Evolutionary conservation across 2,113 vertebrate species (phyloP).

Genomic region (Zosterops hypoxanthus): DNA sequence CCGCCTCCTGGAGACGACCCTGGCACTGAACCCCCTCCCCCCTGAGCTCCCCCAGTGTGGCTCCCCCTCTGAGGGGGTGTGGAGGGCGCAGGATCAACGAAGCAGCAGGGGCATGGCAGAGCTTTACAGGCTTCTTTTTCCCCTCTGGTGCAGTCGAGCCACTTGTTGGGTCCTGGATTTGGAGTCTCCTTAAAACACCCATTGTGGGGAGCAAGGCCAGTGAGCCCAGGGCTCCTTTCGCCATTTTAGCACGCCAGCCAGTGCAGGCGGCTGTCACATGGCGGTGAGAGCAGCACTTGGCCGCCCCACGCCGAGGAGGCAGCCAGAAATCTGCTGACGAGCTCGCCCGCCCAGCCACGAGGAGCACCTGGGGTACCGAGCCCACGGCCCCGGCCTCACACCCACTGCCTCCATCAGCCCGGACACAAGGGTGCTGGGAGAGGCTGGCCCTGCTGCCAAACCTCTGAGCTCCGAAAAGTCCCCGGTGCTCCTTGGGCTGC

Average conservation of each 20-base stretch:
- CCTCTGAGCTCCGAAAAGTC: background rate
- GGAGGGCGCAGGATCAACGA: rapidly evolving
- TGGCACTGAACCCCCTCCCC: background rate
- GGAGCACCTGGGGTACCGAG: background rate
- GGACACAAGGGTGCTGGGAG: background rate
- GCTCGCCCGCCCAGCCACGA: background rate
- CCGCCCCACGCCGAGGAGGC: background rate
- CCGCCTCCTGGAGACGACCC: rapidly evolving
- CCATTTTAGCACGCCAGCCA: constrained; percentile 12
- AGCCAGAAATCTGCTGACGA: constrained; percentile 35
- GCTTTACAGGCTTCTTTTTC: background rate
- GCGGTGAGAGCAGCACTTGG: constrained; percentile 41
- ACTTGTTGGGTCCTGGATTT: background rate
- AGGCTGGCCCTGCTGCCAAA: background rate
- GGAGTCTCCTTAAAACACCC: background rate
- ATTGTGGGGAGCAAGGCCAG: rapidly evolving
- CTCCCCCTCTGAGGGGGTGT: too few species aligned
- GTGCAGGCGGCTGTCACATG: constrained; percentile 42
- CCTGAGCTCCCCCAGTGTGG: rapidly evolving
- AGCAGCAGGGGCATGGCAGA: rapidly evolving
- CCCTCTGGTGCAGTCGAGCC: rapidly evolving
- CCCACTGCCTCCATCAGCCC: rapidly evolving
- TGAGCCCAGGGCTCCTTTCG: background rate
- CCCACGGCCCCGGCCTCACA: rapidly evolving
- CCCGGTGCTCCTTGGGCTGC: background rate